A percentile compares a stretch with the other conserved stretches of the same genome.
phyloP scores from a whole-genome alignment of 2,797 vertebrate genomes.

The Orientallactaga sibirica region DNA sequence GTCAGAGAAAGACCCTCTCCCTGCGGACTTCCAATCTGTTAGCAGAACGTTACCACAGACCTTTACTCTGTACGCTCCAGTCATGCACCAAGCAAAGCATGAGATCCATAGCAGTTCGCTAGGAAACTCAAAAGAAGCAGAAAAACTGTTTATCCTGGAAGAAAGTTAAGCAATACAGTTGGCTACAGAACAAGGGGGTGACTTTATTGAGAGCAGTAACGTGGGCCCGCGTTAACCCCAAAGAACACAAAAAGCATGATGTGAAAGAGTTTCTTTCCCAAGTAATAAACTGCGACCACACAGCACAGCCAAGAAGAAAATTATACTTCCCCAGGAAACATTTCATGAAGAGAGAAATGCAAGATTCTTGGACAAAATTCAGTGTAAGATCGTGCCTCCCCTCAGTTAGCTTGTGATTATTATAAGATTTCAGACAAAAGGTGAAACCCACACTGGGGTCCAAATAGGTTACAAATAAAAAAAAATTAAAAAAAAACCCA shows the following conservation, averaged over 20 bases:
- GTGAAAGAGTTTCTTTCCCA: no score
- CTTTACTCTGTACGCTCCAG: neutral
- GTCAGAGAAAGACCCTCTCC: neutral
- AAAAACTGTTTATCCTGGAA: fast-evolving
- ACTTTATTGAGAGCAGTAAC: fast-evolving
- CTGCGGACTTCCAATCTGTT: neutral
- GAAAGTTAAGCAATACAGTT: neutral
- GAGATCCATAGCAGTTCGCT: neutral
- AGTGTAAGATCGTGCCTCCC: neutral
- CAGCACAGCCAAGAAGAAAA: neutral
- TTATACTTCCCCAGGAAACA: neutral
- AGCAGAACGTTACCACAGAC: no score
- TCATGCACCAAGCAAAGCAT: neutral
- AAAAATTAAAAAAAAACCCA: no score
- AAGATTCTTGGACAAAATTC: neutral
- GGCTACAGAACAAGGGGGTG: no score
- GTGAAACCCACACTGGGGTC: fast-evolving
- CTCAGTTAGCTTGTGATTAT: neutral
- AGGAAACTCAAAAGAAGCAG: neutral
- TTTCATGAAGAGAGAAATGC: no score
- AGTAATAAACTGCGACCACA: no score
- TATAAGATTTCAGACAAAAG: neutral
- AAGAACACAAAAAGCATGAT: fast-evolving
- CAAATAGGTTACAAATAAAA: neutral
- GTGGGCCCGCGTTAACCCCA: fast-evolving